These are phyloP conservation scores for Andrena bucephala DNA, from an alignment of 2,888 invertebrate species.

Conservation along the genomic window DNA sequence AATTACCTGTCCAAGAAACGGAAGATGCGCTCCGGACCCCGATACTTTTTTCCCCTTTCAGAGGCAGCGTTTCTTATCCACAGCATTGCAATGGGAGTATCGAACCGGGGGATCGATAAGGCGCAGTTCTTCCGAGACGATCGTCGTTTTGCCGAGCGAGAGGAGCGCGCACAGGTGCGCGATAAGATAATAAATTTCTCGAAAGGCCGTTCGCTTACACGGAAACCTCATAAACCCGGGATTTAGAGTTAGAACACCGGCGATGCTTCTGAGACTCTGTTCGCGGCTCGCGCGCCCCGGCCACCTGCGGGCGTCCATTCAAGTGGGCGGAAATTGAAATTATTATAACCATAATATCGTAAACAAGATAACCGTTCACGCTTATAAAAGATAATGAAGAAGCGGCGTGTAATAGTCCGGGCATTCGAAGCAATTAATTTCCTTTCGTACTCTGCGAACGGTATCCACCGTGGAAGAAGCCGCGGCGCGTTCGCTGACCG, in stretches of 20 bases:
- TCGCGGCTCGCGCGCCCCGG: conserved; percentile 39
- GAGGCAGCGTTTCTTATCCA: conserved; percentile 4
- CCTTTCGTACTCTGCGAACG: not conserved
- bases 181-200: conserved; percentile 51
- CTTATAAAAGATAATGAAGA: conserved; percentile 39
- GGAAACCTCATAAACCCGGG: conserved; percentile 56
- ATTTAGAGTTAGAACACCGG: conserved; percentile 54
- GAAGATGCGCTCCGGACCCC: not conserved
- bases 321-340: conserved; percentile 60
- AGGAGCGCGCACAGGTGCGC: conserved; percentile 28
- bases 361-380: conserved; percentile 37
- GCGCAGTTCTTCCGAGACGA: not conserved
- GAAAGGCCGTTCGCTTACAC: conserved; percentile 24
- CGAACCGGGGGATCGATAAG: conserved; percentile 20
- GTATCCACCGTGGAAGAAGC: not conserved
- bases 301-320: conserved; percentile 59
- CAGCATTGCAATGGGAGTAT: not conserved
- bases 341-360: conserved; percentile 49
- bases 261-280: conserved; percentile 39
- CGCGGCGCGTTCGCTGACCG: not conserved
- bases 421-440: not conserved
- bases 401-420: not conserved
- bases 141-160: conserved; percentile 19
- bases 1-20: not conserved
- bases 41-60: not conserved